Conservation (phyloP, 2,797 vertebrate genomes). For the Diplodus puntazzo region DNA sequence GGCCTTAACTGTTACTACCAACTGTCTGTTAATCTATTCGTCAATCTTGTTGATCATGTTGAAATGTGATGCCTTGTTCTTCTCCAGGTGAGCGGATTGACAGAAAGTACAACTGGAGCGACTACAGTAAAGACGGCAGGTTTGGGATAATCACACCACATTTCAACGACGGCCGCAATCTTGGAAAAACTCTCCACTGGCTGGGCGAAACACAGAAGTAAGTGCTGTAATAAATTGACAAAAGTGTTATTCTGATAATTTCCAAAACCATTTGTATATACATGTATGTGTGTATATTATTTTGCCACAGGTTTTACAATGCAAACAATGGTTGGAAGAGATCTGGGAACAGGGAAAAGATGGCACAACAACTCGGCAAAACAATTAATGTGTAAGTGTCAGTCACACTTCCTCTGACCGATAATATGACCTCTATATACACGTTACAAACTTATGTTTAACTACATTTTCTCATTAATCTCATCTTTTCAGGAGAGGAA, state of each 20-base stretch:
- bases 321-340: constrained; percentile 83
- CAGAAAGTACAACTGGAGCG: constrained; percentile 86
- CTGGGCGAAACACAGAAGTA: constrained; percentile 83
- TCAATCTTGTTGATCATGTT: neutral
- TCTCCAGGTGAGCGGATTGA: constrained; percentile 83
- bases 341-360: constrained; percentile 83
- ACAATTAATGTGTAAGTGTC: constrained; percentile 82
- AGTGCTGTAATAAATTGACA: constrained; percentile 45
- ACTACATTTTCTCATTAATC: constrained; percentile 8
- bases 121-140: constrained; percentile 75
- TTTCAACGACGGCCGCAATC: constrained; percentile 83
- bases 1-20: neutral
- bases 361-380: constrained; percentile 83
- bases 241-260: neutral
- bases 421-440: neutral
- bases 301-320: constrained; percentile 81
- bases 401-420: neutral
- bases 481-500: constrained; percentile 80
- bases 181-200: constrained; percentile 85
- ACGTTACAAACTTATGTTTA: neutral
- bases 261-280: neutral
- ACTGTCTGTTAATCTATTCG: neutral
- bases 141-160: constrained; percentile 89
- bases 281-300: neutral
- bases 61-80: constrained; percentile 1